A percentile compares a stretch with the other conserved stretches of the same genome.
These are phyloP conservation scores for Sakesphorus luctuosus DNA, from an alignment of 2,113 vertebrate species.

Conservation along the genomic window DNA sequence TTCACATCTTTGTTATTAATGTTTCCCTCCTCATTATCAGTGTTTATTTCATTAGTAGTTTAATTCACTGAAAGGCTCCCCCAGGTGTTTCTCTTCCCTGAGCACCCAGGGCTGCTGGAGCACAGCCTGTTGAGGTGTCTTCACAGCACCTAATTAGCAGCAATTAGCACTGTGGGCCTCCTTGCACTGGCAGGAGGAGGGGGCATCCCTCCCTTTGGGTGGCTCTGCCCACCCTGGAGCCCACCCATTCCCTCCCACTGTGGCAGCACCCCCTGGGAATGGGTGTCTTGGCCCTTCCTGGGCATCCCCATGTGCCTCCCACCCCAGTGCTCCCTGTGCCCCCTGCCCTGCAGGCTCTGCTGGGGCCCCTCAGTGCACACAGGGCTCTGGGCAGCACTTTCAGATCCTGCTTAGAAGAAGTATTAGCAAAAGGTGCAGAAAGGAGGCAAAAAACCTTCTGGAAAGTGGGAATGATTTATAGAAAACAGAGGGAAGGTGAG, in stretches of 20 bases:
- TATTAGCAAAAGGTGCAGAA: background rate
- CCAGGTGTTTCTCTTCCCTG: background rate
- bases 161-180: background rate
- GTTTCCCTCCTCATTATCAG: background rate
- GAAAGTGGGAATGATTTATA: rapidly evolving
- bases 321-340: rapidly evolving
- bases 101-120: too few relatives aligned
- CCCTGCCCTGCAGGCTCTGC: background rate
- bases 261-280: rapidly evolving
- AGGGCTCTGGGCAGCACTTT: background rate
- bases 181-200: background rate
- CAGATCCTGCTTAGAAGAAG: background rate
- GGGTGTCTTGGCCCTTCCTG: background rate
- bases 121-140: background rate
- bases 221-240: background rate
- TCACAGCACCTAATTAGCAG: background rate
- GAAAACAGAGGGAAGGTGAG: background rate
- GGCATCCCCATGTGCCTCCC: background rate
- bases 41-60: background rate
- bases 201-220: background rate
- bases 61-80: background rate
- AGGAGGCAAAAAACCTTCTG: background rate
- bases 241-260: rapidly evolving
- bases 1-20: background rate
- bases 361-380: rapidly evolving